Percentiles rank a stretch among this genome's conserved stretches.
Conservation (phyloP, 2,113 vertebrate species). For the Corythornis madagascariensis region DNA sequence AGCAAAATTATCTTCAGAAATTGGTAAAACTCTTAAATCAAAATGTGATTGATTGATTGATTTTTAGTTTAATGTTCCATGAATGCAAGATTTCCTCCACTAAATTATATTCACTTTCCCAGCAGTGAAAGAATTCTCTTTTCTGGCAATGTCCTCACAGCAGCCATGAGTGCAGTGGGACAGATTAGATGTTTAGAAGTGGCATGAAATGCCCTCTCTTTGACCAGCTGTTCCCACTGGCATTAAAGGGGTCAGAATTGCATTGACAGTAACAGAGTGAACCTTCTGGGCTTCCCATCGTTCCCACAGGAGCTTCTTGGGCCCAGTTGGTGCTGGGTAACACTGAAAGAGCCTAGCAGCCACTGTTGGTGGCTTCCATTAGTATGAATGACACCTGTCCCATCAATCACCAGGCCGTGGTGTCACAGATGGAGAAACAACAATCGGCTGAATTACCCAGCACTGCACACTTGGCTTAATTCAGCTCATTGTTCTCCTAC, state of each 20-base stretch:
- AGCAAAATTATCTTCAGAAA: not conserved
- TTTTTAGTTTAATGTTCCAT: not conserved
- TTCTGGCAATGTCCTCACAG: not conserved
- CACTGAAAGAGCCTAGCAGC: not conserved
- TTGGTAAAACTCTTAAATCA: not conserved
- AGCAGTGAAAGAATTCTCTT: not conserved
- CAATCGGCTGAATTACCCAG: conserved; percentile 79
- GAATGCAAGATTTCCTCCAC: not conserved
- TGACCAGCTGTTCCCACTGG: conserved; percentile 2
- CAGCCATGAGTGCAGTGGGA: not conserved
- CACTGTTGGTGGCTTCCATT: conserved; percentile 72
- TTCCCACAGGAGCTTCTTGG: not conserved
- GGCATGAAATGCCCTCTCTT: not conserved
- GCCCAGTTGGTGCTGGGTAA: conserved; percentile 19
- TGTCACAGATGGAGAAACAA: conserved; percentile 88
- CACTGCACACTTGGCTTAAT: conserved; percentile 71
- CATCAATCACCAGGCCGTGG: conserved; percentile 80
- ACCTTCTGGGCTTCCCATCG: not conserved
- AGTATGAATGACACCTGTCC: conserved; percentile 87
- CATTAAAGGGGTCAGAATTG: not conserved
- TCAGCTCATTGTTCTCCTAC: conserved; percentile 74
- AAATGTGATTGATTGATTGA: not conserved
- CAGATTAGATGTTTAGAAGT: conserved; percentile 12
- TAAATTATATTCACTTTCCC: not conserved
- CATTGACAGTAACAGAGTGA: not conserved